Evolutionary conservation across 1,140 invertebrate species (phyloP).

Genomic region (Anagrus nilaparvatae): DNA sequence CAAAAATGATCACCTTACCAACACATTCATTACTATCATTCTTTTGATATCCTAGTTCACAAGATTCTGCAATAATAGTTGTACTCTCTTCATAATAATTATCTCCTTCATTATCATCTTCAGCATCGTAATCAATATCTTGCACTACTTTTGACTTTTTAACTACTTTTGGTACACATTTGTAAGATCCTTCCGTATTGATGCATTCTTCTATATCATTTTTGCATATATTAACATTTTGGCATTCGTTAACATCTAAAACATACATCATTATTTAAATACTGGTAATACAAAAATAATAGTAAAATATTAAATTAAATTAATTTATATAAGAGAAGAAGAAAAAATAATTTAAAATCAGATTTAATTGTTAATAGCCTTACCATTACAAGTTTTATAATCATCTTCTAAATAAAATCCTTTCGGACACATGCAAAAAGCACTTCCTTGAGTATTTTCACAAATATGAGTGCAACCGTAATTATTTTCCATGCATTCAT

Average conservation of each 20-base stretch:
- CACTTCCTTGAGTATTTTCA: slow-evolving; percentile 49
- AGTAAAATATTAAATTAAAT: background rate
- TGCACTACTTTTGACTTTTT: slow-evolving; percentile 29
- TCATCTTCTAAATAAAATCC: slow-evolving; percentile 44
- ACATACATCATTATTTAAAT: background rate
- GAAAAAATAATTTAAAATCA: background rate
- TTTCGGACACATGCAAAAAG: slow-evolving; percentile 50
- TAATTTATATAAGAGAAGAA: background rate
- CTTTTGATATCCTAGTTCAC: slow-evolving; percentile 42
- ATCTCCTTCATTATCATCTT: slow-evolving; percentile 24
- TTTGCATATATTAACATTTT: slow-evolving; percentile 32
- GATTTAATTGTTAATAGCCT: slow-evolving; percentile 5
- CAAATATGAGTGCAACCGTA: slow-evolving; percentile 48
- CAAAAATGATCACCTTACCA: slow-evolving; percentile 24
- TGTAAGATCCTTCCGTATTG: slow-evolving; percentile 49
- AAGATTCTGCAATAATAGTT: slow-evolving; percentile 31
- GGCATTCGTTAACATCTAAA: slow-evolving; percentile 64
- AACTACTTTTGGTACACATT: slow-evolving; percentile 35
- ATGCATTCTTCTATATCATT: slow-evolving; percentile 38
- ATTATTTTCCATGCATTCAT: slow-evolving; percentile 50
- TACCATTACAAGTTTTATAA: slow-evolving; percentile 45
- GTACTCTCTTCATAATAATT: slow-evolving; percentile 25
- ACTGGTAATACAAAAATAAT: background rate
- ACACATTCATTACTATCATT: slow-evolving; percentile 40
- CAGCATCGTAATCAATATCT: slow-evolving; percentile 32